These are phyloP conservation scores for Rhombomys opimus DNA, from an alignment of 2,113 vertebrate genomes.

Conservation along the genomic window DNA sequence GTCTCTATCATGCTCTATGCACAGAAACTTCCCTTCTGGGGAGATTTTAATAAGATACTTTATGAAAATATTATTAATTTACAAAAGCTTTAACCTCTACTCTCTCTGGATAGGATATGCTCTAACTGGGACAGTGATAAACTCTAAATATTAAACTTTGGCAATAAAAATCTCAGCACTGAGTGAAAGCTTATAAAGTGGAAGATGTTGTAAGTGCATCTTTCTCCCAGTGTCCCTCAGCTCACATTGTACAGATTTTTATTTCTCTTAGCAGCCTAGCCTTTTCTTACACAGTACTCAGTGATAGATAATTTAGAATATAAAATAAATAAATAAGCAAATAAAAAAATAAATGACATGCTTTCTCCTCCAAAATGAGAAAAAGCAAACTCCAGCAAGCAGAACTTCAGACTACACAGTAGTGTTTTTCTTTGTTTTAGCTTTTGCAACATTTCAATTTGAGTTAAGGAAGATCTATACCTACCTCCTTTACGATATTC, in stretches of 20 bases:
- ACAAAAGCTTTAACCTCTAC: neutral
- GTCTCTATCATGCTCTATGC: neutral
- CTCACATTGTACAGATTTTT: neutral
- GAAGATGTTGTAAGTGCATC: neutral
- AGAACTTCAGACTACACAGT: neutral
- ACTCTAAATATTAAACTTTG: constrained; percentile 32
- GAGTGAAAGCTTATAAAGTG: neutral
- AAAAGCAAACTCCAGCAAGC: neutral
- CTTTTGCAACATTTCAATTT: constrained; percentile 41
- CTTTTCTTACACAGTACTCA: neutral
- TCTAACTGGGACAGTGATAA: constrained; percentile 32
- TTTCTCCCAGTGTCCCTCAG: neutral
- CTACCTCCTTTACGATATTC: neutral
- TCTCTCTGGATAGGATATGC: neutral
- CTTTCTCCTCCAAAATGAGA: neutral
- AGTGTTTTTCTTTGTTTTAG: constrained; percentile 5
- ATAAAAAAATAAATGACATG: neutral
- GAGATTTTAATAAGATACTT: constrained; percentile 16
- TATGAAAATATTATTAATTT: constrained; percentile 50
- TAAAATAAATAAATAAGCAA: no score
- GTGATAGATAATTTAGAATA: neutral
- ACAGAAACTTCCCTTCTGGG: neutral
- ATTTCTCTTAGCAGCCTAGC: neutral
- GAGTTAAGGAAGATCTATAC: neutral
- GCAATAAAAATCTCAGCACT: neutral